Base-by-base conservation (phyloP, 2,797 vertebrate genomes). In the Macropodus opercularis region DNA sequence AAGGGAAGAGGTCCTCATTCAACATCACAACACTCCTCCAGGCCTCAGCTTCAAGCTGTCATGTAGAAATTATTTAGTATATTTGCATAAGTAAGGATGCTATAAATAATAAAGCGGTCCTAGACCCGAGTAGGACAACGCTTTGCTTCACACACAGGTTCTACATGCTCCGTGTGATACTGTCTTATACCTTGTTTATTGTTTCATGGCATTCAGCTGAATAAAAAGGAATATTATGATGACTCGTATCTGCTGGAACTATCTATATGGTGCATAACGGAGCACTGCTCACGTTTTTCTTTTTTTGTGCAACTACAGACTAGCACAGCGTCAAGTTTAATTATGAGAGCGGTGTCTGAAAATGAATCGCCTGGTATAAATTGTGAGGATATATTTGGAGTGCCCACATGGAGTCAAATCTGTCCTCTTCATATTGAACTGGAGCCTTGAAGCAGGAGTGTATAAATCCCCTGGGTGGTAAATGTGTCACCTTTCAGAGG, bases 401-500 rank as follows among this genome's bases (percentile, higher is more conserved):
- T 63, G 69, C 70, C 69, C 65, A 76, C 49, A 58, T 84, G 78
- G 79, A 87, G 86, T 86, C 81, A 85, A 87, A 84, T 87, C 85
- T 87, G 85, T 89, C 83, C 86, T 81, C 83, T 89, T 89, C 86
- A 87, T 90, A 89, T 86, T 91, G 87, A 87, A 85, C 81, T 80
- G 72, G 73, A 87, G 89, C 88, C 85, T 89, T 73, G 72, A 80
- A 90, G 81, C 79, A 83, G 81, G 80, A 90, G 90, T 91, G 88
- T 87, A 90, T 93, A 93, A 92, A 92, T 93, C 91, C 92, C 85
- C 74, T 58, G 82, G 90, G 92, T 79, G 88, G 88, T 92, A 91
- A 93, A 92, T 86, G 89, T 92, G 91, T 93, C 92, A 92, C 90
- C 91, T 92, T 93, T 93, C 87, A 90, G 81, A 90, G 91, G 92